phyloP scores from a whole-genome alignment of 2,888 invertebrate species.

The Pachycephus smyrnensis region DNA sequence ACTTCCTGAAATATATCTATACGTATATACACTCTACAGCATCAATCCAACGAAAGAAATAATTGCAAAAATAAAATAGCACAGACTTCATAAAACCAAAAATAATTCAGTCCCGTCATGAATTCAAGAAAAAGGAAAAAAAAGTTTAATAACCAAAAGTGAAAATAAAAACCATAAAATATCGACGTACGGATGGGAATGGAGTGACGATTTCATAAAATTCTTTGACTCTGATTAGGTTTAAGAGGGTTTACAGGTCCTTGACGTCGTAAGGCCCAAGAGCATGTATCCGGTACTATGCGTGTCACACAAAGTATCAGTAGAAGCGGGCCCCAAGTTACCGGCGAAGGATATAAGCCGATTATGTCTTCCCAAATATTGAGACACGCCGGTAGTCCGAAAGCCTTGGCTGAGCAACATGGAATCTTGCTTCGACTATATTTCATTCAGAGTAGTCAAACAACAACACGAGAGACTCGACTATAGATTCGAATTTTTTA shows the following conservation, averaged over 20 bases:
- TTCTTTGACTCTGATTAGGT: not conserved
- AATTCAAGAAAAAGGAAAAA: not conserved
- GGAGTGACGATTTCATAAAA: not conserved
- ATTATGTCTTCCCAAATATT: slow-evolving; percentile 61
- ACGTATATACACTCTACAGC: not conserved
- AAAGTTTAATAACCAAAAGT: not conserved
- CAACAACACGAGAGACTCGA: not conserved
- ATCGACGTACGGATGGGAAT: not conserved
- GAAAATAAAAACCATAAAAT: not conserved
- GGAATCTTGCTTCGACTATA: not conserved
- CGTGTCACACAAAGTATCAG: not conserved
- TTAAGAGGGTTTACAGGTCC: not conserved
- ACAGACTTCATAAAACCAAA: not conserved
- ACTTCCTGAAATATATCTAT: not conserved
- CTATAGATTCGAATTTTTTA: not conserved
- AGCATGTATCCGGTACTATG: not conserved
- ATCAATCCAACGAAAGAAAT: not conserved
- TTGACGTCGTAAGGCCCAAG: not conserved
- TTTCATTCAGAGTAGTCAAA: not conserved
- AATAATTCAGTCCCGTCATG: not conserved
- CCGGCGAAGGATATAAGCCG: slow-evolving; percentile 52
- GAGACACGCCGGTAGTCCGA: slow-evolving; percentile 38
- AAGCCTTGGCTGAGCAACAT: slow-evolving; percentile 2
- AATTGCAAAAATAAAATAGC: not conserved
- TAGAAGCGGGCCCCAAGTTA: slow-evolving; percentile 28